Evolutionary conservation across 1,140 invertebrate genomes (phyloP), one percentile per base, ranked within the genome.

Genomic region (Brachionus sp.): DNA sequence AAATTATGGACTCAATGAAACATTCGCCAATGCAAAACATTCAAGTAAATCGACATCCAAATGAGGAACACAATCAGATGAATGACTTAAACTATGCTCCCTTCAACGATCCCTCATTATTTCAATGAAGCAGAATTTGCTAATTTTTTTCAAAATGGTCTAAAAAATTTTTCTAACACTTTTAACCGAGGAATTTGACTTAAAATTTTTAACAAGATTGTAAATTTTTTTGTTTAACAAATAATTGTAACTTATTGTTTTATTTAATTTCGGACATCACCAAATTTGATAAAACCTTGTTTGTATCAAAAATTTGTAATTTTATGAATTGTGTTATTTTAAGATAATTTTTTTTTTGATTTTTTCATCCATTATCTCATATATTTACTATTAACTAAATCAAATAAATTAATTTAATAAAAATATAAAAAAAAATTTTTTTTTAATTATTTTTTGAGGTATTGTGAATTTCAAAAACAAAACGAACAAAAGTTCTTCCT

Each of bases 1-100:
- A 80, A 80, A 80, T 80, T 25, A 80, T 80, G 5, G 77, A 80
- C 35, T 57, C 50, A n/a, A 80, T 80, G 12, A 80, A 80, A 37
- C 50, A 80, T 25, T 80, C 77, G 23, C 77, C 77, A 3, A 44
- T 80, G 25, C 70, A 44, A 12, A 75, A 42, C 25, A 46, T 75
- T 19, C 70, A 44, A 75, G 70, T 75, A 4, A 75, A 46, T 33
- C 37, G 70, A 13, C 70, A 75, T 29, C 70, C 25, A 75, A 23
- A 25, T 12, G 70, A 75, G 0, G 70, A 75, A 6, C 70, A 75
- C 29, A 75, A 35, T 75, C 70, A 44, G 29, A 75, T 75, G 70
- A 29, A 25, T 75, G 70, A 75, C 12, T 25, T 75, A 33, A 75
- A 75, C 13, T 75, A 75, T 46, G 29, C 12, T 46, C 10, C 23